These are phyloP conservation scores for Drosophila subsilvestris DNA, from an alignment of 2,888 invertebrate species.

Conservation along the genomic window DNA sequence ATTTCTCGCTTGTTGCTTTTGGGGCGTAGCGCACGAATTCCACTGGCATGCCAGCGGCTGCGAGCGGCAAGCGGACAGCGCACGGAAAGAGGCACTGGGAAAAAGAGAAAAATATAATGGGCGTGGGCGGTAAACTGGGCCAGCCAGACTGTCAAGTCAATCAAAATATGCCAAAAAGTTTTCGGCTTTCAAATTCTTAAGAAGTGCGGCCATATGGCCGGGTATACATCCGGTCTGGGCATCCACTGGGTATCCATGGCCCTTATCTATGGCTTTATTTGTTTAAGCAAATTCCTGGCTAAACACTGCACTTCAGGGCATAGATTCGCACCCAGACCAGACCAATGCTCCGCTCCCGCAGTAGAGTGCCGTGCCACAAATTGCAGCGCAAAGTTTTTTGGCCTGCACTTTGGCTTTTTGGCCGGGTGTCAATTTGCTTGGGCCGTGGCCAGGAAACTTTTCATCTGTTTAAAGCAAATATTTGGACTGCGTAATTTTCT, in stretches of 20 bases:
- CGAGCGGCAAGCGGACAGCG: constrained; percentile 6
- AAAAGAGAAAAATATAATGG: neutral
- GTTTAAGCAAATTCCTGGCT: constrained; percentile 72
- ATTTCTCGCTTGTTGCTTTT: constrained; percentile 77
- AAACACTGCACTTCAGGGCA: constrained; percentile 57
- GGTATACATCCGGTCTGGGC: constrained; percentile 6
- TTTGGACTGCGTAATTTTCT: constrained; percentile 71
- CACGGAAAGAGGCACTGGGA: neutral
- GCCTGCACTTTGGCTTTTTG: constrained; percentile 58
- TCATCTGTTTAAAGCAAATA: constrained; percentile 60
- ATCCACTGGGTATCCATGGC: constrained; percentile 25
- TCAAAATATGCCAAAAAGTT: constrained; percentile 71
- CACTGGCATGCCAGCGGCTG: constrained; percentile 48
- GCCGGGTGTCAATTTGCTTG: constrained; percentile 69
- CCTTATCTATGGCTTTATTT: constrained; percentile 56
- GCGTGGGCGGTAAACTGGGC: constrained; percentile 7
- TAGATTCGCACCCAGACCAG: neutral
- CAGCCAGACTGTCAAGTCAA: constrained; percentile 67
- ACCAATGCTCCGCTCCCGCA: neutral
- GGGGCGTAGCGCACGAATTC: constrained; percentile 55
- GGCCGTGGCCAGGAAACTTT: constrained; percentile 65
- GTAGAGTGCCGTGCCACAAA: constrained; percentile 51
- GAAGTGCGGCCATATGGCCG: constrained; percentile 43
- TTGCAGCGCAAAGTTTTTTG: constrained; percentile 72
- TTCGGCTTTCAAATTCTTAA: constrained; percentile 44